Conservation (phyloP, 2,888 invertebrate genomes). For the Leptarthrus brevirostris region DNA sequence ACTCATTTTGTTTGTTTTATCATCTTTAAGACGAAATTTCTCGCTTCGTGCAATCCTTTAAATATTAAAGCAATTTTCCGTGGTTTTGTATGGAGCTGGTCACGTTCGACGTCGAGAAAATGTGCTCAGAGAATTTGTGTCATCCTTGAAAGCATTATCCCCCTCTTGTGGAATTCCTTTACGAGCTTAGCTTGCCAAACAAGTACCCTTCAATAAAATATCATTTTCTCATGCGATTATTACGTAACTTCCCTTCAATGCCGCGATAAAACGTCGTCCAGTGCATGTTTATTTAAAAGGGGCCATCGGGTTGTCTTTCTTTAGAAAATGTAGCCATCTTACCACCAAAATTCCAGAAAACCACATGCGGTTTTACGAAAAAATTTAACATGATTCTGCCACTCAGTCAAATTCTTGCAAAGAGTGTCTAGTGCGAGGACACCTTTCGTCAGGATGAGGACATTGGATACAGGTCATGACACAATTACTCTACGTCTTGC, state of each 20-base stretch:
- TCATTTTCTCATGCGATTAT: not conserved
- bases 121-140: not conserved
- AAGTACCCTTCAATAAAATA: not conserved
- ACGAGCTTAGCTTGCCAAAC: not conserved
- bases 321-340: not conserved
- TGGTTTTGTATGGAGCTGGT: not conserved
- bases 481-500: constrained; percentile 16
- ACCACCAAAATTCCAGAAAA: not conserved
- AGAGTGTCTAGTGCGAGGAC: not conserved
- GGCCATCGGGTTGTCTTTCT: not conserved
- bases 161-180: not conserved
- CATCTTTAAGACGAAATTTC: too few species aligned
- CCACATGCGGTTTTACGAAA: not conserved
- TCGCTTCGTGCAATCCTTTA: not conserved
- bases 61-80: not conserved
- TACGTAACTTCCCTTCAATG: not conserved
- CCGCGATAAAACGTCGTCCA: not conserved
- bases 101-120: not conserved
- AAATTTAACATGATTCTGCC: not conserved
- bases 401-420: not conserved
- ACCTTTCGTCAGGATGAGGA: not conserved
- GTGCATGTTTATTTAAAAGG: not conserved
- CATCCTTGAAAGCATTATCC: not conserved
- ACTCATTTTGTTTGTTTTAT: too few species aligned
- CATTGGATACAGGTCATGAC: constrained; percentile 10